These are phyloP conservation scores for Leptodactylus fuscus DNA, from an alignment of 2,113 vertebrate species.

Conservation along the genomic window DNA sequence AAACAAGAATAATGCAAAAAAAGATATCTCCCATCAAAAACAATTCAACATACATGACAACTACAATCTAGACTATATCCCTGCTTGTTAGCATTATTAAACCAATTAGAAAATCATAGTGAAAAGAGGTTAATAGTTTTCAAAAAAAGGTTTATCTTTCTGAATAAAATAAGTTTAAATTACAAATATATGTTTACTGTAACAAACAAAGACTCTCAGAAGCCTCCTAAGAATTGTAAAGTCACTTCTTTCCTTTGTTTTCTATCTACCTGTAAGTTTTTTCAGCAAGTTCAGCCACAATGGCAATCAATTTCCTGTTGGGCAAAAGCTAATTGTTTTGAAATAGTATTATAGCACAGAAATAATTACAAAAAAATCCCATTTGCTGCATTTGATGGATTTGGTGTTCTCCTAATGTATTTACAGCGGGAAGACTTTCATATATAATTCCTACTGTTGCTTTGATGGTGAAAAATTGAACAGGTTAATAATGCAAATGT, in stretches of 20 bases:
- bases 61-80: too few species aligned
- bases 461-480: conserved; percentile 45
- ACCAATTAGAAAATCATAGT: not conserved
- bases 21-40: too few species aligned
- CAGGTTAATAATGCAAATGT: conserved; percentile 57
- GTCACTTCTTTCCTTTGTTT: not conserved
- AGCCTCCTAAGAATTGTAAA: not conserved
- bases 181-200: not conserved
- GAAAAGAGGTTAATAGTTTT: not conserved
- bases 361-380: conserved; percentile 2
- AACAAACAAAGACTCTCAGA: not conserved
- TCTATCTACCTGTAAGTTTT: not conserved
- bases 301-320: not conserved
- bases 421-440: conserved; percentile 35
- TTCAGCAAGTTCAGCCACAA: not conserved
- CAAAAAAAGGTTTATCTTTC: too few species aligned
- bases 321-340: conserved; percentile 11
- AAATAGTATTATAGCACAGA: not conserved
- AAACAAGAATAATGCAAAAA: too few species aligned
- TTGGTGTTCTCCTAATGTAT: conserved; percentile 22
- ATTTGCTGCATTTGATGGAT: conserved; percentile 20
- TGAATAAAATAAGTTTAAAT: not conserved
- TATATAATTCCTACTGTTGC: conserved; percentile 36
- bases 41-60: too few species aligned
- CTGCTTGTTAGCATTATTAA: too few species aligned